Evolutionary conservation across 2,888 invertebrate genomes (phyloP), one percentile per base, ranked within the genome.

Genomic region (Clepsis dumicolana): DNA sequence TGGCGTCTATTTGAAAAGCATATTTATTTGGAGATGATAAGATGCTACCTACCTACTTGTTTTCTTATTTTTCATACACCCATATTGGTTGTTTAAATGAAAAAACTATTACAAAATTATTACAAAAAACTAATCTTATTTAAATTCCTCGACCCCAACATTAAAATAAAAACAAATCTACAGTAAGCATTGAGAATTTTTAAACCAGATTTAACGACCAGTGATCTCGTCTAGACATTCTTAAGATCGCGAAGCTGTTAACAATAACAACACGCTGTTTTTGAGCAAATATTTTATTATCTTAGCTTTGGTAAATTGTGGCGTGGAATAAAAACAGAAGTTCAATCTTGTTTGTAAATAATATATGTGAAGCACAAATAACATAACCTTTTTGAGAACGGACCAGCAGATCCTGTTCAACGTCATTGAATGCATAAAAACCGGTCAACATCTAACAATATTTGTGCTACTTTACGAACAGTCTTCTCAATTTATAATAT

Each of bases 261-360:
- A 48, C 18, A 48, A 48, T n/a, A n/a, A n/a, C n/a, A n/a, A n/a
- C n/a, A n/a, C 21, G 21, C 48, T 48, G 21, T 18, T 21, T n/a
- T 44, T 21, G 12, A 21, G 21, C 48, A 48, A 48, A 48, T 12
- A 48, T 48, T 48, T 48, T 48, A 48, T 21, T 48, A 48, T 48
- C 48, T 21, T 21, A n/a, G 12, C 21, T 48, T 21, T 10, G 21
- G 18, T 4, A 12, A 48, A 48, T 48, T 12, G 21, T 4, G 21
- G 48, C 18, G 10, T 21, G 4, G 21, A 12, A 10, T 48, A 48
- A 48, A 21, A 21, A 18, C 48, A 48, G 3, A 41, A 41, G 4
- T 41, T 16, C 41, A 41, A 41, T 41, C 16, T 7, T 4, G 7
- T 41, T 41, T 41, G 16, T 41, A 41, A 41, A 38, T 38, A 7